Evolutionary conservation across 2,888 invertebrate genomes (phyloP).

Genomic region (Drosophila putrida): DNA sequence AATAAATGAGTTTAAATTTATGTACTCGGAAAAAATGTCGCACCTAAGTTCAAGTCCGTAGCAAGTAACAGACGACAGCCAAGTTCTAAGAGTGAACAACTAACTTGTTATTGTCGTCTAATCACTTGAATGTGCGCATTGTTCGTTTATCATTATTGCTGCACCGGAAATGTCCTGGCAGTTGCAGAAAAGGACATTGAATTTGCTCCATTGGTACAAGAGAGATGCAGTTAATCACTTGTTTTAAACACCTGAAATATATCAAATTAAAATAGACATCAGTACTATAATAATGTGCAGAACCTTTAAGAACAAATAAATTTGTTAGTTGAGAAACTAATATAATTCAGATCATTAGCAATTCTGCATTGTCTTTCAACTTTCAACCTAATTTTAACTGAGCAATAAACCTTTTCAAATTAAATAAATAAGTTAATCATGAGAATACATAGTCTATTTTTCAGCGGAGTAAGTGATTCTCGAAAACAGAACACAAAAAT

Average conservation of each 20-base stretch:
- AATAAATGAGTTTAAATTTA: slow-evolving; percentile 69
- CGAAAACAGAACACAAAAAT: slow-evolving; percentile 12
- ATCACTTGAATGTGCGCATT: slow-evolving; percentile 56
- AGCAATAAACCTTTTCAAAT: too few relatives aligned
- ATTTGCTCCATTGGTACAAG: not conserved
- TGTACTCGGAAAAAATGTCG: slow-evolving; percentile 56
- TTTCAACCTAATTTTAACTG: too few relatives aligned
- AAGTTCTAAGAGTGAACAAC: slow-evolving; percentile 28
- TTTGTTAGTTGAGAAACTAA: too few relatives aligned
- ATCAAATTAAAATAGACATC: too few relatives aligned
- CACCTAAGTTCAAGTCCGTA: slow-evolving; percentile 32
- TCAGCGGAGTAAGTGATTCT: too few relatives aligned
- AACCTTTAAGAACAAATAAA: too few relatives aligned
- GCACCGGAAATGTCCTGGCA: slow-evolving; percentile 42
- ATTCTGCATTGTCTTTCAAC: too few relatives aligned
- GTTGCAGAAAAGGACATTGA: slow-evolving; percentile 31
- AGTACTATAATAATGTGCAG: too few relatives aligned
- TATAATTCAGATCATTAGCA: too few relatives aligned
- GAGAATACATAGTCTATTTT: too few relatives aligned
- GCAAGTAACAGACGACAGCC: slow-evolving; percentile 14
- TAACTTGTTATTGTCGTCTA: slow-evolving; percentile 67
- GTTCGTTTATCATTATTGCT: slow-evolving; percentile 53
- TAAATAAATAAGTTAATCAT: too few relatives aligned
- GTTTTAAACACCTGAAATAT: not conserved
- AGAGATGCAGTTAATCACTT: not conserved